Base-by-base conservation (phyloP, 2,113 vertebrate genomes). In the Barnardius zonarius region DNA sequence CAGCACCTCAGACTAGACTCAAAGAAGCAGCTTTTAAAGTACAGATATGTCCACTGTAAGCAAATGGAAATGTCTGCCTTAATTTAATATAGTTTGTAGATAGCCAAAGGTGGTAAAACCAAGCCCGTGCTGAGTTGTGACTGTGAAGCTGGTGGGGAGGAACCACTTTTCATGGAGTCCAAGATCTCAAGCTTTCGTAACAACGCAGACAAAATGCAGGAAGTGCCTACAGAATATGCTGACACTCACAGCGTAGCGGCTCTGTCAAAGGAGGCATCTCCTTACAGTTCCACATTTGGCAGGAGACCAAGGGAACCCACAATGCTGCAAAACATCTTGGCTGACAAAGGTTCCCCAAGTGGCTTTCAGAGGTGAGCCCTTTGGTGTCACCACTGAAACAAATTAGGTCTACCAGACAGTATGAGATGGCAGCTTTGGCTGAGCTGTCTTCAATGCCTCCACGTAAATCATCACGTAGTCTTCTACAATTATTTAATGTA, bases 221-320 rank as follows among this genome's bases (percentile, higher is more conserved):
- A 25, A 61, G 30, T 0, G 2, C 48, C 69, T 24, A 11, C 35
- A 35, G 31, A 1, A 0, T 2, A 31, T 7, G 30, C n/a, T 35
- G 77, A 57, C 51, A n/a, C 10, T 17, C 30, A 49, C 30, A 62
- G 54, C 0, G 0, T 13, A 22, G 48, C 1, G 5, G 68, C 37
- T 61, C 44, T 62, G 11, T 1, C 10, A 55, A 63, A 81, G 48
- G 25, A 78, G 11, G 16, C 14, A 22, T 11, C 30, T 83, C 86
- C 43, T 68, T n/a, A 11, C 3, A 3, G 19, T 30, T 59, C 51
- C 27, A 48, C 37, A 3, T 20, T 31, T 62, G n/a, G 9, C 63
- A 59, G 13, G 35, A 91, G 46, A 51, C 15, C 51, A 17, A 24
- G 8, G 35, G 48, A 25, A 52, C 48, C 33, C 61, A 37, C 35